Base-by-base conservation (phyloP, 2,113 vertebrate genomes). In the Cyanocitta stelleri region DNA sequence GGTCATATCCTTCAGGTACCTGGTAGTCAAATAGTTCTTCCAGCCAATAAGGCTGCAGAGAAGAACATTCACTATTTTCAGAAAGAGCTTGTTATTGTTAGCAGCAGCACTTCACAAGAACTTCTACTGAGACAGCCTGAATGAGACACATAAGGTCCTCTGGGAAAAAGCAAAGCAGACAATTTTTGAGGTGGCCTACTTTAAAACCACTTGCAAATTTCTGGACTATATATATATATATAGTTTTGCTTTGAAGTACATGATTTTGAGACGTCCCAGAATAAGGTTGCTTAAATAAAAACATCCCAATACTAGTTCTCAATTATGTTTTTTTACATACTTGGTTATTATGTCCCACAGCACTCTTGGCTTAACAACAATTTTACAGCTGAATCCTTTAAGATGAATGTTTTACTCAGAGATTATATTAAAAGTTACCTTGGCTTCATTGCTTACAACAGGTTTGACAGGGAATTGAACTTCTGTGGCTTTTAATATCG, bases 401-500 rank as follows among this genome's bases (percentile, higher is more conserved):
- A 39, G 33, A 51, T 46, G 8, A 83, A 74, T n/a, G 6, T 76
- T 87, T 93, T 87, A 94, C 12, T 63, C 63, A 84, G 76, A 91
- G 22, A 87, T 81, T 24, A 56, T 33, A 84, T 3, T 30, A 84
- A 56, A 93, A 73, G n/a, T 96, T 98, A 99, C 99, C 99, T 99
- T 99, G 90, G 99, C 99, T 98, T 99, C 99, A 96, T 99, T 99
- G 98, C 98, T 99, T 97, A 98, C 98, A 96, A 99, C 99, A 23
- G 99, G 99, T 96, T 99, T 99, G 86, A 99, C 99, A 84, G 99
- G 99, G 94, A 99, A 99, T 82, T 99, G 99, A 91, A 99, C 97
- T 96, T 99, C 99, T 30, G 99, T 99, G 95, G 99, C 99, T 99
- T 99, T 99, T 96, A 99, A 98, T 97, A 99, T 99, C 93, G 99